These are phyloP conservation scores for Microcebus tavaratra DNA, from an alignment of 2,113 vertebrate species.

Conservation along the genomic window DNA sequence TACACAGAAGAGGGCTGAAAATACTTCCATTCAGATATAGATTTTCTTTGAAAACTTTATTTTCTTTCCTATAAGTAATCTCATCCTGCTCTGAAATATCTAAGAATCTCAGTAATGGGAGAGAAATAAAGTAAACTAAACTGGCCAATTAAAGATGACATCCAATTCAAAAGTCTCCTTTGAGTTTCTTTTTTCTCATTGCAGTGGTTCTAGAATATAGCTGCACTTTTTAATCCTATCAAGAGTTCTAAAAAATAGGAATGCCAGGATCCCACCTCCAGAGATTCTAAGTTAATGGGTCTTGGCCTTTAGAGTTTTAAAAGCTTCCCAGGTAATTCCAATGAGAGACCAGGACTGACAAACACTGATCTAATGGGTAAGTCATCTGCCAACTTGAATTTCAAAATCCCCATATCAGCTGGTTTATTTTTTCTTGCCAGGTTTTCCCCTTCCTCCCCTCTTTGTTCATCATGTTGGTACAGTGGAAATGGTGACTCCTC, in stretches of 20 bases:
- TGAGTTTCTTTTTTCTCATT: neutral
- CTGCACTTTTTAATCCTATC: neutral
- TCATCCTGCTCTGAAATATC: neutral
- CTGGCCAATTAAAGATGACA: neutral
- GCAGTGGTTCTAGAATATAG: neutral
- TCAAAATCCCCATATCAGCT: neutral
- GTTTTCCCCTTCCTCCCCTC: neutral
- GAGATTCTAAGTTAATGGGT: conserved; percentile 12
- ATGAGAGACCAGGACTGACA: neutral
- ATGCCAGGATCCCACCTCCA: neutral
- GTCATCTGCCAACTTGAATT: neutral
- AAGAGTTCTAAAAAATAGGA: neutral
- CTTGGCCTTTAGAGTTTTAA: neutral
- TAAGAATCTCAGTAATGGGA: neutral
- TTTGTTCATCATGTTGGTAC: neutral
- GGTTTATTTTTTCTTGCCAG: neutral
- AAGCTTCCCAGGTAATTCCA: neutral
- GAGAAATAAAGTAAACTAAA: neutral
- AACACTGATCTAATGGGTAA: neutral
- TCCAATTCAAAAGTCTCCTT: neutral
- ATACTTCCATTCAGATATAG: neutral
- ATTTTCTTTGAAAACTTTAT: neutral
- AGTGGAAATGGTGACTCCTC: neutral
- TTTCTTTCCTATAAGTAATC: neutral
- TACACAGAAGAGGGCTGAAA: neutral